phyloP scores from a whole-genome alignment of 2,113 vertebrate genomes.

The Parotia lawesii region DNA sequence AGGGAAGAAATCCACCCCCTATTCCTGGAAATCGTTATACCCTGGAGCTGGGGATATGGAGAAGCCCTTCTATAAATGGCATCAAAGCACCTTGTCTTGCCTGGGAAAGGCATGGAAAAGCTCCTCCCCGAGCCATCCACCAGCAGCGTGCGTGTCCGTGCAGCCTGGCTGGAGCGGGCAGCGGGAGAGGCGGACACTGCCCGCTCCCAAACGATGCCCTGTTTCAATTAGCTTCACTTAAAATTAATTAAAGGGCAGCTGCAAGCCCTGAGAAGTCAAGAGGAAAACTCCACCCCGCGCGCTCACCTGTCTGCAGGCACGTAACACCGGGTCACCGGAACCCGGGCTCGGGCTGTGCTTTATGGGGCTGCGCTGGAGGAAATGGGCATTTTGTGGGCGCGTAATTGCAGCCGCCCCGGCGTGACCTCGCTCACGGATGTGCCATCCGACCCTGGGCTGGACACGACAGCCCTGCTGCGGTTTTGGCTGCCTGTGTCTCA shows the following conservation, averaged over 20 bases:
- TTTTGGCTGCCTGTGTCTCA: background rate
- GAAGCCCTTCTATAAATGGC: background rate
- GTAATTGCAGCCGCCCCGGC: background rate
- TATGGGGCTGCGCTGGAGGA: background rate
- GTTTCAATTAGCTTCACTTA: slow-evolving; percentile 38
- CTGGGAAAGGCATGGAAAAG: background rate
- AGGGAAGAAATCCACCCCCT: background rate
- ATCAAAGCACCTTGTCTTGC: background rate
- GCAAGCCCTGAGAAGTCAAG: background rate
- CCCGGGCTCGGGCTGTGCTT: fast-evolving
- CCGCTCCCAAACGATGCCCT: background rate
- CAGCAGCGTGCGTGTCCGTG: fast-evolving
- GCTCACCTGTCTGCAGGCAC: slow-evolving; percentile 55
- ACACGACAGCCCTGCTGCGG: background rate
- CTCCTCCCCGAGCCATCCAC: background rate
- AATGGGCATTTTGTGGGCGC: slow-evolving; percentile 8
- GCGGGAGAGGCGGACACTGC: background rate
- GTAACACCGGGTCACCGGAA: background rate
- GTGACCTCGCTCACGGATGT: background rate
- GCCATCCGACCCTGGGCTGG: background rate
- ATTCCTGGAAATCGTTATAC: fast-evolving
- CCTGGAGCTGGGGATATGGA: background rate
- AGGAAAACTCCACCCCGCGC: slow-evolving; percentile 21
- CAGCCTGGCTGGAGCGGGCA: background rate
- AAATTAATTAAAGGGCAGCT: slow-evolving; percentile 62